Evolutionary conservation across 2,113 vertebrate genomes (phyloP).

Genomic region (Pica pica): DNA sequence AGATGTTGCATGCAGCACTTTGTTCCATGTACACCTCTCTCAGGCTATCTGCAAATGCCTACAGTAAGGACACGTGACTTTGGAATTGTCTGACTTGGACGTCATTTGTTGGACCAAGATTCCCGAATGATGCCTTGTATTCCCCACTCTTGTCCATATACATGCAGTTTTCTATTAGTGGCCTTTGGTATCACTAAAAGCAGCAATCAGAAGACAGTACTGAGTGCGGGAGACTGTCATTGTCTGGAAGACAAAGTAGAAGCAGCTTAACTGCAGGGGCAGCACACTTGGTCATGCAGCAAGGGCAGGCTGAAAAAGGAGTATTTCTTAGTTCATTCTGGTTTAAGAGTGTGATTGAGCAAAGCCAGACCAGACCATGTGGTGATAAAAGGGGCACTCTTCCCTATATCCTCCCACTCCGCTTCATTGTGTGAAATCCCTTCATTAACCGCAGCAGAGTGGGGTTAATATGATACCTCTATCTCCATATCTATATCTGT

Average conservation of each 20-base stretch:
- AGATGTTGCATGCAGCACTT: not conserved
- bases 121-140: not conserved
- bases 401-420: not conserved
- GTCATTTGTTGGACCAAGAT: not conserved
- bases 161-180: not conserved
- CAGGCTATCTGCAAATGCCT: not conserved
- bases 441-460: not conserved
- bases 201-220: not conserved
- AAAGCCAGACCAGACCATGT: not conserved
- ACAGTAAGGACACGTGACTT: not conserved
- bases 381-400: not conserved
- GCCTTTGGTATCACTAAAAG: not conserved
- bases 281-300: not conserved
- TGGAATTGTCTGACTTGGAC: not conserved
- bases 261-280: not conserved
- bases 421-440: rapidly evolving
- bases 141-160: not conserved
- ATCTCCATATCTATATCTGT: no score
- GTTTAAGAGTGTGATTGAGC: not conserved
- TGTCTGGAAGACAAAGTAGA: not conserved
- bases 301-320: not conserved
- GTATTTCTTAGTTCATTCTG: not conserved
- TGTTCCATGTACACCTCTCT: not conserved
- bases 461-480: not conserved
- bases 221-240: not conserved